These are phyloP conservation scores for Xyrauchen texanus DNA, from an alignment of 2,113 vertebrate species.

Conservation along the genomic window DNA sequence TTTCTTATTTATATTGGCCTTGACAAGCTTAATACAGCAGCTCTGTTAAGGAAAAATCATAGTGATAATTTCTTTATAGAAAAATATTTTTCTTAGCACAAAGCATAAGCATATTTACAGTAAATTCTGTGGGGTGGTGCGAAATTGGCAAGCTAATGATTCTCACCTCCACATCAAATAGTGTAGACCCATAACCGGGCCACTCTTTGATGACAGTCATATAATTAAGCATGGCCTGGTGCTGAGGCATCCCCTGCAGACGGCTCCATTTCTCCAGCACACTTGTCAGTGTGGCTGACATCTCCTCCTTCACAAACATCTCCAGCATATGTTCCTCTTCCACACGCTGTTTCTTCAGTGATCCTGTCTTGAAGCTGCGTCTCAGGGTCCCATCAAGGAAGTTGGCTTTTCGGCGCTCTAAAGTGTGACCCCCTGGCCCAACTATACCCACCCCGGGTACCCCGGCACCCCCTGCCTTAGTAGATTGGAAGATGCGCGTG, in stretches of 20 bases:
- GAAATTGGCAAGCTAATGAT: background rate
- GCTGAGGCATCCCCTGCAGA: conserved; percentile 85
- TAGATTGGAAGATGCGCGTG: conserved; percentile 86
- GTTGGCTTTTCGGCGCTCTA: conserved; percentile 84
- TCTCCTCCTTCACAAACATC: conserved; percentile 95
- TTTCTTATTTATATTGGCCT: no score
- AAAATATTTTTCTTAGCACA: no score
- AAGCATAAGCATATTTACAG: no score
- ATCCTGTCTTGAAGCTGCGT: conserved; percentile 87
- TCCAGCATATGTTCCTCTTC: conserved; percentile 93
- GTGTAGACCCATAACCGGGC: conserved; percentile 90
- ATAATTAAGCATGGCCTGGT: conserved; percentile 92
- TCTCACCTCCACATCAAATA: conserved; percentile 90
- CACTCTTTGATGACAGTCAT: conserved; percentile 90
- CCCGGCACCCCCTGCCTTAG: conserved; percentile 77
- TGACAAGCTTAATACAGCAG: no score
- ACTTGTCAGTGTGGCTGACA: conserved; percentile 86
- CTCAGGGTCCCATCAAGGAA: conserved; percentile 88
- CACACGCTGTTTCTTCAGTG: conserved; percentile 87
- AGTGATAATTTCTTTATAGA: no score
- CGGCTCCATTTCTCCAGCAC: conserved; percentile 89
- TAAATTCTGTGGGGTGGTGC: background rate
- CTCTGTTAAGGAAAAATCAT: no score
- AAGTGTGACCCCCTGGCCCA: conserved; percentile 62
- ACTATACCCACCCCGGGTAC: conserved; percentile 58